Percentiles rank a stretch among this genome's conserved stretches.
phyloP scores from a whole-genome alignment of 1,140 invertebrate genomes.

The Drosophila chauvacae region DNA sequence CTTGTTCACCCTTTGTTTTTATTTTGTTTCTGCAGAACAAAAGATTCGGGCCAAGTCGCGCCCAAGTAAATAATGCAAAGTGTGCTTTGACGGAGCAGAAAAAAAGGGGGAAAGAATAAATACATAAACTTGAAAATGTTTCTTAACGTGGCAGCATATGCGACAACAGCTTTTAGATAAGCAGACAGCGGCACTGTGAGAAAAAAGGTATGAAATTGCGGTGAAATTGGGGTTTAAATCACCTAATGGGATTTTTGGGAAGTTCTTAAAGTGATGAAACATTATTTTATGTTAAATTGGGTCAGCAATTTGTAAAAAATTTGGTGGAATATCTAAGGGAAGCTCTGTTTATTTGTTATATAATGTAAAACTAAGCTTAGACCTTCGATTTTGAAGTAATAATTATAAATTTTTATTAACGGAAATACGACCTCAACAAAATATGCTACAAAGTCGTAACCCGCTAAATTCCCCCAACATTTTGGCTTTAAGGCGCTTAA shows the following conservation, averaged over 20 bases:
- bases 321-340: neutral
- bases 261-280: neutral
- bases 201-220: slow-evolving; percentile 6
- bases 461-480: neutral
- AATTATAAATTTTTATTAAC: too few species aligned
- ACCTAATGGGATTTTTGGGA: neutral
- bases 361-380: too few species aligned
- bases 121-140: slow-evolving; percentile 51
- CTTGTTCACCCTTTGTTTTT: slow-evolving; percentile 25
- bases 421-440: too few species aligned
- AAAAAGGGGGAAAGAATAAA: slow-evolving; percentile 25
- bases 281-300: neutral
- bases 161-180: slow-evolving; percentile 36
- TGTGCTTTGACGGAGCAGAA: neutral
- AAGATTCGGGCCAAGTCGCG: slow-evolving; percentile 43
- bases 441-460: neutral
- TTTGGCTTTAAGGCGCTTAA: slow-evolving; percentile 27
- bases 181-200: slow-evolving; percentile 3
- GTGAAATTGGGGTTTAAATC: neutral
- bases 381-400: too few species aligned
- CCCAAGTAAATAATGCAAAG: slow-evolving; percentile 45
- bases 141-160: slow-evolving; percentile 34
- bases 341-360: neutral
- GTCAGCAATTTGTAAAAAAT: neutral
- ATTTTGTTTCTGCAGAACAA: slow-evolving; percentile 12